phyloP scores from a whole-genome alignment of 2,888 invertebrate species.

The Lasius platythorax region DNA sequence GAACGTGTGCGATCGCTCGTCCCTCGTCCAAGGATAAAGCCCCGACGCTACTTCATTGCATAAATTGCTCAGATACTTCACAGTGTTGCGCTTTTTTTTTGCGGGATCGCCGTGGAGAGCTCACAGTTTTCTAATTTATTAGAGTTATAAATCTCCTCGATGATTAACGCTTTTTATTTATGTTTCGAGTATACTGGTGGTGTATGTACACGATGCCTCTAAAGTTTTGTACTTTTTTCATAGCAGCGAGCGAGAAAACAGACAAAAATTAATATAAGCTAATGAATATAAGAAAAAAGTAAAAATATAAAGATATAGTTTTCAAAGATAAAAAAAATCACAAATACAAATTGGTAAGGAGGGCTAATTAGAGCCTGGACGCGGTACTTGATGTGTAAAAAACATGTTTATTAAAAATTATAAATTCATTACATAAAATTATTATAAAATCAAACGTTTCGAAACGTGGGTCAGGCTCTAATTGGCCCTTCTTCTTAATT shows the following conservation, averaged over 20 bases:
- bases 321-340: neutral
- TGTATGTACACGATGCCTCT: neutral
- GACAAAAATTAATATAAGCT: neutral
- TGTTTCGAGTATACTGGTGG: neutral
- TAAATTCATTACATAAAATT: too few relatives aligned
- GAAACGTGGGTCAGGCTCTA: too few relatives aligned
- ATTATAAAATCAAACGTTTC: too few relatives aligned
- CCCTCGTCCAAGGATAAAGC: slow-evolving; percentile 19
- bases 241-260: neutral
- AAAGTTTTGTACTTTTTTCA: neutral
- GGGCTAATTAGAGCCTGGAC: too few relatives aligned
- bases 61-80: neutral
- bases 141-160: neutral
- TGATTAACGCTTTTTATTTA: slow-evolving; percentile 41
- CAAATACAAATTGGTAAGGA: too few relatives aligned
- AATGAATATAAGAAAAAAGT: neutral
- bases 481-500: too few relatives aligned
- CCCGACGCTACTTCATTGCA: slow-evolving; percentile 14
- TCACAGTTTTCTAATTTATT: slow-evolving; percentile 20
- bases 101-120: neutral
- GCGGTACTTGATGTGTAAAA: too few relatives aligned
- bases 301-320: neutral
- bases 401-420: too few relatives aligned
- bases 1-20: neutral
- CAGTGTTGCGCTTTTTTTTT: neutral